phyloP scores from a whole-genome alignment of 2,113 vertebrate species.

The Gymnorhina tibicen region DNA sequence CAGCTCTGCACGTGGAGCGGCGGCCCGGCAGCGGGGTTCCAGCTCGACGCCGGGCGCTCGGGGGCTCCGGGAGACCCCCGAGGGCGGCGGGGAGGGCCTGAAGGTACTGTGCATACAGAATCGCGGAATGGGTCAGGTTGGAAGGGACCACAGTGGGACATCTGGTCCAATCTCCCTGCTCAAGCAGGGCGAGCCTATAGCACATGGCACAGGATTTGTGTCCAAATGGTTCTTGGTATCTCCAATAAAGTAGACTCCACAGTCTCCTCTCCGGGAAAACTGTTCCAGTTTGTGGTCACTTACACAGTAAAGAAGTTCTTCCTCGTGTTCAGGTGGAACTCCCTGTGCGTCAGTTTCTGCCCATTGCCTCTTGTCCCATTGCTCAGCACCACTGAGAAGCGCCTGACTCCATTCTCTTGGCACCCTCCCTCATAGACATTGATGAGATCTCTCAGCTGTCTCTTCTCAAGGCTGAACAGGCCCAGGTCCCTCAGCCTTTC shows the following conservation, averaged over 20 bases:
- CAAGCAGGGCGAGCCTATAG: too few relatives aligned
- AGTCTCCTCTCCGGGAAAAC: background rate
- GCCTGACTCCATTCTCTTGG: background rate
- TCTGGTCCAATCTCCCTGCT: background rate
- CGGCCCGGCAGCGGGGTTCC: rapidly evolving
- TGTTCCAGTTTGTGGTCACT: background rate
- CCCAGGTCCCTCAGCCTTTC: background rate
- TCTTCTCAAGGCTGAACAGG: background rate
- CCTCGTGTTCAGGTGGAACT: background rate
- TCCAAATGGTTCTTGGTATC: background rate
- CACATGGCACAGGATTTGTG: background rate
- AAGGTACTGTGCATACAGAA: rapidly evolving
- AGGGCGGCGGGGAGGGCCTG: too few relatives aligned
- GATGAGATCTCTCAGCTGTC: background rate
- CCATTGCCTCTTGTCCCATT: rapidly evolving
- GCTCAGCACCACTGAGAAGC: background rate
- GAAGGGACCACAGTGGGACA: background rate
- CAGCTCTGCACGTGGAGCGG: background rate
- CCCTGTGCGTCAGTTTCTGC: background rate
- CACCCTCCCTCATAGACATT: background rate
- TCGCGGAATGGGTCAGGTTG: background rate
- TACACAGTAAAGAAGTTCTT: background rate
- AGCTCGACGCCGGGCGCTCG: background rate
- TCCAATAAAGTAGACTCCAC: background rate
- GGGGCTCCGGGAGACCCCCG: background rate